A percentile compares a stretch with the other conserved stretches of the same genome.
These are phyloP conservation scores for Abscondita cerata DNA, from an alignment of 2,888 invertebrate genomes.

Conservation along the genomic window DNA sequence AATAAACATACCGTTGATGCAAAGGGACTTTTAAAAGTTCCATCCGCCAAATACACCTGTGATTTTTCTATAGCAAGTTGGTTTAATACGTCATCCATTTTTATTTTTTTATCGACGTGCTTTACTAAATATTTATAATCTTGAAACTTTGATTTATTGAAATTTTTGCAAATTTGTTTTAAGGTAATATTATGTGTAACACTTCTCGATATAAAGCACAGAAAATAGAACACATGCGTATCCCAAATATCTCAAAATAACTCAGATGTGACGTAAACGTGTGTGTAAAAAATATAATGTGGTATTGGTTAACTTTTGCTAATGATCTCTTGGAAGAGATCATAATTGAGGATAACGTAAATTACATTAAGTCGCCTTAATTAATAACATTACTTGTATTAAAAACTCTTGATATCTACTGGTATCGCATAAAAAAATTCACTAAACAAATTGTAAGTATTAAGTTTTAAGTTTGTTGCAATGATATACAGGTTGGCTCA, in stretches of 20 bases:
- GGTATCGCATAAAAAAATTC: too few species aligned
- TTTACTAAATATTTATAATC: neutral
- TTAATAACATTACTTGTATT: too few species aligned
- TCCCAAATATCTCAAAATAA: conserved; percentile 34
- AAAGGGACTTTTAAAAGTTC: conserved; percentile 81
- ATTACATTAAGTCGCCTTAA: too few species aligned
- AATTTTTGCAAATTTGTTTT: conserved; percentile 6
- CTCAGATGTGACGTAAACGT: conserved; percentile 15
- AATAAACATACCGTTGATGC: conserved; percentile 75
- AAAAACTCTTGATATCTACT: too few species aligned
- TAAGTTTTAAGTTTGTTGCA: too few species aligned
- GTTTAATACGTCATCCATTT: conserved; percentile 79
- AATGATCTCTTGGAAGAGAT: too few species aligned
- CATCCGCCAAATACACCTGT: conserved; percentile 84
- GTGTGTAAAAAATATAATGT: neutral
- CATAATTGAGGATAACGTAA: too few species aligned
- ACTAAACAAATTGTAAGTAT: too few species aligned
- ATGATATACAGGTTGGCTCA: too few species aligned
- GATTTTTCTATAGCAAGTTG: conserved; percentile 87
- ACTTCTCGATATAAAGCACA: conserved; percentile 14
- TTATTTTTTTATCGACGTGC: neutral
- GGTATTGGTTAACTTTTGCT: conserved; percentile 14
- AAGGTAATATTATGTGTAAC: conserved; percentile 23
- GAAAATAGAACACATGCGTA: conserved; percentile 31
- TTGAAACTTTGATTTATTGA: neutral